A percentile compares a stretch with the other conserved stretches of the same genome.
Evolutionary conservation across 2,113 vertebrate genomes (phyloP).

Genomic region (Brachirus orientalis): DNA sequence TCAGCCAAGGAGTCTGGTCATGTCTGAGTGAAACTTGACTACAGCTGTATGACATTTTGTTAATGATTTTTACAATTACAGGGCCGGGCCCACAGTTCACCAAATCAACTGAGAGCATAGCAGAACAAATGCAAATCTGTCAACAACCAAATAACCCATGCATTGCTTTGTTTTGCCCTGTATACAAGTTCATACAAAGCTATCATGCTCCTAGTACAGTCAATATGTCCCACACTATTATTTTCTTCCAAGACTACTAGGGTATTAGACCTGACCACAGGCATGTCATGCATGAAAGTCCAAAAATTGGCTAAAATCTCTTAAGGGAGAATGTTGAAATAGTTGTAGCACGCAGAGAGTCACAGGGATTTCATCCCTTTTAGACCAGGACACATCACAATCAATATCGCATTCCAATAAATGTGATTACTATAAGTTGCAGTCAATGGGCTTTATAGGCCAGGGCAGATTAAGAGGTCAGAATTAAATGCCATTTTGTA

Average conservation of each 20-base stretch:
- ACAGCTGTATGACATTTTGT: slow-evolving; percentile 7
- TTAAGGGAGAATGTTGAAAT: slow-evolving; percentile 42
- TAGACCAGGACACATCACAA: slow-evolving; percentile 42
- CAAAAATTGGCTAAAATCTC: slow-evolving; percentile 27
- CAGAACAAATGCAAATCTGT: slow-evolving; percentile 16
- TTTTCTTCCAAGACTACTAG: slow-evolving; percentile 24
- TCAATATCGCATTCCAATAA: slow-evolving; percentile 12
- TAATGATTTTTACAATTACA: slow-evolving; percentile 58
- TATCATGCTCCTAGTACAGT: slow-evolving; percentile 7
- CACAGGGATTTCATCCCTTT: slow-evolving; percentile 40
- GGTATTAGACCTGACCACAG: slow-evolving; percentile 46
- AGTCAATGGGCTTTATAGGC: slow-evolving; percentile 7
- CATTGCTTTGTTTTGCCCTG: background rate
- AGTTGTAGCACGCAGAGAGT: slow-evolving; percentile 41
- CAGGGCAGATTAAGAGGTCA: slow-evolving; percentile 46
- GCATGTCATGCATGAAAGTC: slow-evolving; percentile 44
- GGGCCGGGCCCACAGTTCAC: slow-evolving; percentile 13
- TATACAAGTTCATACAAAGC: slow-evolving; percentile 8
- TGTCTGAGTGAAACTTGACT: slow-evolving; percentile 41
- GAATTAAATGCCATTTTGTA: slow-evolving; percentile 35
- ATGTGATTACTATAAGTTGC: slow-evolving; percentile 5
- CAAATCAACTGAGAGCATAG: slow-evolving; percentile 11
- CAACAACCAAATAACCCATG: slow-evolving; percentile 21
- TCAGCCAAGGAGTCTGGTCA: slow-evolving; percentile 65
- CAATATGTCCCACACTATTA: slow-evolving; percentile 14